Base-by-base conservation (phyloP, 2,797 vertebrate species). In the Cottoperca gobio region DNA sequence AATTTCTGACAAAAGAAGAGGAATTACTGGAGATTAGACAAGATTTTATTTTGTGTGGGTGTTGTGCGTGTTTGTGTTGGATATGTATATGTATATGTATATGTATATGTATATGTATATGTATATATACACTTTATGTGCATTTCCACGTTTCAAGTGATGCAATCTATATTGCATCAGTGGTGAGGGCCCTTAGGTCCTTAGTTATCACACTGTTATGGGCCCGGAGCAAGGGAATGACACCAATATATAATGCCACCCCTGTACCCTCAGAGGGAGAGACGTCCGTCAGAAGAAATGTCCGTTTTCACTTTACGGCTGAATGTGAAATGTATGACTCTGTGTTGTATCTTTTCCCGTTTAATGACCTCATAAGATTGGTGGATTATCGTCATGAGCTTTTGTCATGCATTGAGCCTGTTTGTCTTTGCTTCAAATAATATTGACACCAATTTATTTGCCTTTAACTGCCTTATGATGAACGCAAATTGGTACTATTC, bases 111-210 rank as follows among this genome's bases (percentile, higher is more conserved):
- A n/a, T n/a, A n/a, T n/a, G n/a, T n/a, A n/a, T n/a, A n/a, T 53
- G 14, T 63, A 28, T 45, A 2, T 21, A 48, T 60, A 45, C 35
- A 23, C 33, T 45, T 75, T 21, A 55, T 62, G 10, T 26, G 8
- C 16, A 57, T 61, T 21, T 39, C 2, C 8, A 14, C 21, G 69
- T 42, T 74, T 71, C 5, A 79, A 73, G 33, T 43, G 14, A 54
- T 70, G 35, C 60, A 66, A 81, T 86, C 52, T 80, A 73, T 70
- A 61, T 82, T 81, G 49, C 61, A 72, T 83, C 66, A 76, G 48
- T n/a, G 16, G 28, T 52, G 40, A 76, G 58, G 28, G n/a, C 37
- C 70, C 21, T 69, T 42, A 60, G 46, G 45, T 66, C 48, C 43
- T 33, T 67, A 57, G 40, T 76, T 79, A 63, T 81, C 71, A 35